A percentile compares a stretch with the other conserved stretches of the same genome.
Conservation (phyloP, 2,888 invertebrate genomes). For the Agrenia bidenticulata region DNA sequence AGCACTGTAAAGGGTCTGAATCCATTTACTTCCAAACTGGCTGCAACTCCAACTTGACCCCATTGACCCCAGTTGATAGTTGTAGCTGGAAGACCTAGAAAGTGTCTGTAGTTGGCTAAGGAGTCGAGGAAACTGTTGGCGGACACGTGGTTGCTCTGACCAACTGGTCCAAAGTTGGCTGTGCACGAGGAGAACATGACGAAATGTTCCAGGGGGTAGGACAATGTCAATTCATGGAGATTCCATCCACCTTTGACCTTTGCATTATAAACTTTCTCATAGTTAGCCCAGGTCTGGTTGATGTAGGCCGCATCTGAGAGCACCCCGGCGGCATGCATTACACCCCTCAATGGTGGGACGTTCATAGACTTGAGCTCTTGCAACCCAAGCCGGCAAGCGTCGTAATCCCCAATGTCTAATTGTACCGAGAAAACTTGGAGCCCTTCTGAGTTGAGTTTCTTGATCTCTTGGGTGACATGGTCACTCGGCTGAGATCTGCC, state of each 20-base stretch:
- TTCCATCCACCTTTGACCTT: slow-evolving; percentile 25
- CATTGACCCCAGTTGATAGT: slow-evolving; percentile 32
- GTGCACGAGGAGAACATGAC: slow-evolving; percentile 20
- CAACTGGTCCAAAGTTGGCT: slow-evolving; percentile 11
- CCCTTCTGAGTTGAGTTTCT: background rate
- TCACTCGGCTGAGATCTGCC: slow-evolving; percentile 7
- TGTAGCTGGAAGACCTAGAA: slow-evolving; percentile 19
- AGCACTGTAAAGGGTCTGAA: slow-evolving; percentile 16
- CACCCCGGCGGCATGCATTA: slow-evolving; percentile 30
- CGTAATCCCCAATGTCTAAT: slow-evolving; percentile 8
- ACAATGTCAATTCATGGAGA: slow-evolving; percentile 18
- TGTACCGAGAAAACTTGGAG: background rate
- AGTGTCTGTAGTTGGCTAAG: slow-evolving; percentile 14
- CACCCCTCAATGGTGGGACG: slow-evolving; percentile 23
- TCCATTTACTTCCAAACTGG: slow-evolving; percentile 19
- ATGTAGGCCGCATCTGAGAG: slow-evolving; percentile 16
- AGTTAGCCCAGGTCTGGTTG: slow-evolving; percentile 25
- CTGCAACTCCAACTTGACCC: slow-evolving; percentile 31
- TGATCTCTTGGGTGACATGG: background rate
- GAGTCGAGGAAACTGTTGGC: slow-evolving; percentile 22
- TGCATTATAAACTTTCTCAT: slow-evolving; percentile 8
- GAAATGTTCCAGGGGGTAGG: slow-evolving; percentile 23
- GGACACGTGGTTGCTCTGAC: slow-evolving; percentile 21
- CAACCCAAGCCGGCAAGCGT: background rate
- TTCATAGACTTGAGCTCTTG: background rate